These are phyloP conservation scores for Heliocidaris tuberculata DNA, from an alignment of 35 echinoderm and acorn worm species.

Conservation along the genomic window DNA sequence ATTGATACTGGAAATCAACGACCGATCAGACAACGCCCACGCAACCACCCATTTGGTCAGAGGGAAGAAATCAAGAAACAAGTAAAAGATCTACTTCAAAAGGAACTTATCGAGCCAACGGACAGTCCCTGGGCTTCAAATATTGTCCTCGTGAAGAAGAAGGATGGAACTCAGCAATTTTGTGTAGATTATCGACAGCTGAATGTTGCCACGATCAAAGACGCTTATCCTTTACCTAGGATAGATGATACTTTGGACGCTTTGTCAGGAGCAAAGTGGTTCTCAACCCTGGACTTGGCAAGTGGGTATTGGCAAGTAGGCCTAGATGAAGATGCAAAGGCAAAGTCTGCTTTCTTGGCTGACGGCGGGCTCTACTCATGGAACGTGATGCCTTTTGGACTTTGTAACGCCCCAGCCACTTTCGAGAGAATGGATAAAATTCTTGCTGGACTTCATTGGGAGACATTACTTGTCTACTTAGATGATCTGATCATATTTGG, in stretches of 20 bases:
- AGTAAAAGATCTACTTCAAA: constrained; percentile 37
- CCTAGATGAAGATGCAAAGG: constrained; percentile 25
- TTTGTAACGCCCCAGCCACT: constrained; percentile 57
- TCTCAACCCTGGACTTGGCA: constrained; percentile 52
- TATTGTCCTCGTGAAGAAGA: constrained; percentile 61
- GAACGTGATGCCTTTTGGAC: constrained; percentile 69
- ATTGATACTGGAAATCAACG: no score
- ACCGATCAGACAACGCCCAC: no score
- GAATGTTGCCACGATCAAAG: constrained; percentile 51
- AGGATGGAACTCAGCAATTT: constrained; percentile 59
- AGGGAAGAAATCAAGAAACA: constrained; percentile 13
- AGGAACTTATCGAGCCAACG: constrained; percentile 42
- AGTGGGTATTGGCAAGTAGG: constrained; percentile 63
- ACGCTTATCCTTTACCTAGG: constrained; percentile 63
- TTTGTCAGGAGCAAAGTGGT: constrained; percentile 40
- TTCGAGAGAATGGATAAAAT: constrained; percentile 57
- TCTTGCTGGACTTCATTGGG: constrained; percentile 50
- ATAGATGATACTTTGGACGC: constrained; percentile 48
- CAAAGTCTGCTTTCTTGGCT: constrained; percentile 55
- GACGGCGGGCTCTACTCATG: constrained; percentile 51
- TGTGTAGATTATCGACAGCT: constrained; percentile 56
- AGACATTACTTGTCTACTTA: constrained; percentile 53
- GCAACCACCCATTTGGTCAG: no score
- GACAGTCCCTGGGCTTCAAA: constrained; percentile 50
- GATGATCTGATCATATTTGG: constrained; percentile 61